Evolutionary conservation across 2,888 invertebrate genomes (phyloP), one percentile per base, ranked within the genome.

Genomic region (Aethes cnicana): DNA sequence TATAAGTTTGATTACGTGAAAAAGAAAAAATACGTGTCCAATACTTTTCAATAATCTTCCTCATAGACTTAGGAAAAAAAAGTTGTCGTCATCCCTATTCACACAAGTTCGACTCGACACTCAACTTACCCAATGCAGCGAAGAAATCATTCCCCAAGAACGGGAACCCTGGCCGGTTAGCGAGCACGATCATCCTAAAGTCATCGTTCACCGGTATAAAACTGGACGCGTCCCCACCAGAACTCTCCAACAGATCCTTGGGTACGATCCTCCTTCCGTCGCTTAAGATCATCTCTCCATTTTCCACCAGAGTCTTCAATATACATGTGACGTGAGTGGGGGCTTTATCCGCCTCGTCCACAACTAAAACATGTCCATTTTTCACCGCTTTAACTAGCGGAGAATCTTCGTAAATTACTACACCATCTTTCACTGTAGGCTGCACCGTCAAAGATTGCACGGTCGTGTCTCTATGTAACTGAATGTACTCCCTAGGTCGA

Each of bases 301-400:
- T 95, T 83, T 98, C 98, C 0, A 98, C 95, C n/a, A 99, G 85
- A 3, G 97, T 97, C 75, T 98, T 98, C 28, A 99, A 84, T 61
- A 99, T 96, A 75, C 98, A 98, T 0, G 98, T 98, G 0, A 99
- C 98, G 72, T 98, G 97, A 0, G 98, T 97, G 0, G 98, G 98
- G 0, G 98, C 98, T 77, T 99, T 99, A 79, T 99, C 98, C 0
- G 98, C 98, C 78, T 99, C 99, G 68, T 99, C 98, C 0, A 99
- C 94, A 0, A 99, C 96, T 47, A 99, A 90, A 5, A 98, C 94
- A 68, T 97, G 95, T 0, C 98, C 98, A 49, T 90, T 78, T 78
- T 95, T 95, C 0, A 97, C 97, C 0, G 98, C 98, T 67, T 95
- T 94, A 0, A 98, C 98, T 54, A 99, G 78, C 0, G 98, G 97